Conservation (phyloP, 2,888 invertebrate species). For the Synanthedon formicaeformis region DNA sequence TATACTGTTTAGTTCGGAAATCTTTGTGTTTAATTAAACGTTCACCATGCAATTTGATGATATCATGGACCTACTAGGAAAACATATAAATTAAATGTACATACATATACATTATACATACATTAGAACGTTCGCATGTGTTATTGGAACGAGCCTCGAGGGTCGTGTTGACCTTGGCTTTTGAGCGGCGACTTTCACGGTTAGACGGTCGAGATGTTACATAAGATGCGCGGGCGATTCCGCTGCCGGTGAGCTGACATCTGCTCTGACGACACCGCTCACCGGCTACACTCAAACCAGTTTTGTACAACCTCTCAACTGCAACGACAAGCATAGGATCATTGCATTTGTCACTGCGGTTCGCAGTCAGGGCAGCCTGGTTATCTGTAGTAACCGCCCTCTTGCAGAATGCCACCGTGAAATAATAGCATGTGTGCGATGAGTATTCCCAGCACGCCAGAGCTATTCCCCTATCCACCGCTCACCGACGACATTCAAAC, state of each 20-base stretch:
- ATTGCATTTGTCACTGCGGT: no score
- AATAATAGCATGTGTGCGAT: no score
- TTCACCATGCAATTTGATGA: conserved; percentile 43
- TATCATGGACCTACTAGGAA: conserved; percentile 40
- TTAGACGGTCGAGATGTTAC: conserved; percentile 60
- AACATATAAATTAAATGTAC: conserved; percentile 37
- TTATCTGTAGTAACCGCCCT: no score
- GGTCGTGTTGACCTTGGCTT: conserved; percentile 68
- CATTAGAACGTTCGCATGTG: conserved; percentile 58
- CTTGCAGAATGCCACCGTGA: no score
- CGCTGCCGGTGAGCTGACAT: conserved; percentile 32
- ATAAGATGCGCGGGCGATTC: conserved; percentile 52
- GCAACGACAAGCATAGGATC: no score
- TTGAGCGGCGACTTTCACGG: conserved; percentile 70
- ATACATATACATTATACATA: conserved; percentile 17
- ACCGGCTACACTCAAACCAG: conserved; percentile 37
- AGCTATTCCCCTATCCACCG: no score
- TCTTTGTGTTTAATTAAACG: conserved; percentile 16
- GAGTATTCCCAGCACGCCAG: no score
- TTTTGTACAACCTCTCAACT: conserved; percentile 14
- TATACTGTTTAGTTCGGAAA: no score
- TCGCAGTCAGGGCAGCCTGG: no score
- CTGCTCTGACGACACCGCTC: conserved; percentile 56
- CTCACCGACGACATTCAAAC: no score
- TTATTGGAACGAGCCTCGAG: conserved; percentile 41